A percentile compares a stretch with the other conserved stretches of the same genome.
Conservation (phyloP, 2,797 vertebrate genomes). For the Lutjanus argentimaculatus region DNA sequence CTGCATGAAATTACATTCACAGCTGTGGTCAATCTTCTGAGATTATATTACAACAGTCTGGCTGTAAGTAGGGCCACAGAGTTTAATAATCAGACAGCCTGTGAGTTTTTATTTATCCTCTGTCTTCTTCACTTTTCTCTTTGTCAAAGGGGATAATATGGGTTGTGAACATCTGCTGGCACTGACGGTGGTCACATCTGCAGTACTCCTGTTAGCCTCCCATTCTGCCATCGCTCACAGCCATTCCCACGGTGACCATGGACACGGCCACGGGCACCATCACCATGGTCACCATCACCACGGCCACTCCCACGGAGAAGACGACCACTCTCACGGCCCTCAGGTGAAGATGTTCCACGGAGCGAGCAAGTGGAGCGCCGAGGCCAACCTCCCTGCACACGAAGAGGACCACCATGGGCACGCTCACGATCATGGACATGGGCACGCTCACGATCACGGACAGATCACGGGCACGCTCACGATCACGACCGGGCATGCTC, state of each 20-base stretch:
- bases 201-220: constrained; percentile 64
- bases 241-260: constrained; percentile 80
- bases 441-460: background rate
- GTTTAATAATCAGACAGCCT: background rate
- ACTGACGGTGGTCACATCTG: constrained; percentile 69
- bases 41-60: background rate
- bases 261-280: constrained; percentile 62
- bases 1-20: background rate
- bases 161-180: constrained; percentile 64
- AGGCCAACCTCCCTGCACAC: constrained; percentile 76
- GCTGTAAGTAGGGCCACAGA: background rate
- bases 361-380: constrained; percentile 87
- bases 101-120: background rate
- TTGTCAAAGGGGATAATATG: constrained; percentile 68
- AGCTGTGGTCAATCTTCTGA: background rate
- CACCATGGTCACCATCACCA: constrained; percentile 75
- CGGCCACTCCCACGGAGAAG: constrained; percentile 77
- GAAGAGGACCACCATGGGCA: constrained; percentile 73
- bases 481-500: constrained; percentile 15
- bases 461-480: constrained; percentile 24
- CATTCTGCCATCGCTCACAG: constrained; percentile 69
- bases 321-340: constrained; percentile 62
- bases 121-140: constrained; percentile 6
- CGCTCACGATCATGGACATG: constrained; percentile 33
- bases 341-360: constrained; percentile 86